A percentile compares a stretch with the other conserved stretches of the same genome.
These are phyloP conservation scores for Pogonophryne albipinna DNA, from an alignment of 2,797 vertebrate genomes.

Conservation along the genomic window DNA sequence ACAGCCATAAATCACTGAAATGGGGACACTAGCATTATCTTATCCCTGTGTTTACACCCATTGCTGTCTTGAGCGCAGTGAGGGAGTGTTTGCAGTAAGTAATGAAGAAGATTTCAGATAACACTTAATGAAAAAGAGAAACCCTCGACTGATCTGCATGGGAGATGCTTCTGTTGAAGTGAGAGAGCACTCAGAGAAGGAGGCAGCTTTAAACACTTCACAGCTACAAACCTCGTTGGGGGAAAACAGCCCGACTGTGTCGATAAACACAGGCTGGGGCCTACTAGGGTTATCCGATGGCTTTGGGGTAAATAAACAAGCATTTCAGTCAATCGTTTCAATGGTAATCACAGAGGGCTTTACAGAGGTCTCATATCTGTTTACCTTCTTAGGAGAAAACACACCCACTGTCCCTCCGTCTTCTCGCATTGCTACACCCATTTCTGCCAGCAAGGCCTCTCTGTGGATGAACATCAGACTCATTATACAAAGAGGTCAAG, in stretches of 20 bases:
- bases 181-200: constrained; percentile 65
- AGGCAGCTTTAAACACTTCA: constrained; percentile 68
- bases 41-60: constrained; percentile 51
- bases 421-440: constrained; percentile 98
- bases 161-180: constrained; percentile 24
- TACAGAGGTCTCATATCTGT: constrained; percentile 8
- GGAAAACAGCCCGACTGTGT: constrained; percentile 90
- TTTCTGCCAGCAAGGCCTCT: constrained; percentile 96
- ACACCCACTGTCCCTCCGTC: constrained; percentile 97
- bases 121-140: constrained; percentile 50
- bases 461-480: constrained; percentile 76
- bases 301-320: constrained; percentile 76
- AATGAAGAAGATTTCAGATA: constrained; percentile 65
- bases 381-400: constrained; percentile 98
- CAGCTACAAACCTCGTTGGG: constrained; percentile 90
- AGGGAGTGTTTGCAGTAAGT: constrained; percentile 59
- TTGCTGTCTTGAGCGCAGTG: constrained; percentile 24
- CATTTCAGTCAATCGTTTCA: constrained; percentile 40
- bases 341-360: constrained; percentile 1
- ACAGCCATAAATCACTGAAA: constrained; percentile 58
- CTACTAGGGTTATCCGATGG: constrained; percentile 79
- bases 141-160: constrained; percentile 36
- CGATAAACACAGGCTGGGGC: constrained; percentile 88
- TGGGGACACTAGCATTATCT: constrained; percentile 39
- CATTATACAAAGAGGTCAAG: background rate